Evolutionary conservation across 1,140 invertebrate genomes (phyloP), one percentile per base, ranked within the genome.

Genomic region (Stegodyphus mimosarum): DNA sequence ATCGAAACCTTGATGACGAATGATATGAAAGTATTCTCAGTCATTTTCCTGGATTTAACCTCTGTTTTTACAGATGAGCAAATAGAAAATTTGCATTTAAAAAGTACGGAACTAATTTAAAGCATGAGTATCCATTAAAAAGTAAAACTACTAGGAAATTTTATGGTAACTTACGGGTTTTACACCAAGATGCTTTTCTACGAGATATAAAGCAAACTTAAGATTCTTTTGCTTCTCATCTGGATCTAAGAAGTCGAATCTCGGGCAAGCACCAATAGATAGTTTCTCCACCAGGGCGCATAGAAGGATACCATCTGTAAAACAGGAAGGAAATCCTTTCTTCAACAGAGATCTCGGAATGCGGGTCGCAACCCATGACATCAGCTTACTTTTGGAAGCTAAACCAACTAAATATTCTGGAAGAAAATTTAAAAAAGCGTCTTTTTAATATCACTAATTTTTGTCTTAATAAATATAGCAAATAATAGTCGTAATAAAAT

Each of bases 221-320:
- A 90, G 89, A 86, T 91, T 91, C 75, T 89, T 89, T 15, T 89
- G 87, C 7, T 88, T 74, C 79, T 91, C 88, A 52, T 90, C 88
- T 3, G 88, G 88, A 76, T 90, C 89, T 2, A 91, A 88, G 6
- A 90, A 87, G 55, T 89, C 87, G 76, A 88, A 89, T 60, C 89
- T 87, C 0, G 90, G 90, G 87, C 90, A 91, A 15, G 88, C 79
- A 5, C 90, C 90, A 9, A 90, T 90, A 18, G 87, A 84, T 11
- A 91, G 67, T 0, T 87, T 87, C 78, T 91, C 90, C 11, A 91
- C 73, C 0, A 91, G 87, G 49, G 90, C 89, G 83, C 91, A 91
- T 6, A 91, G 86, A 2, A 88, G 88, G 17, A 90, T 89, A 0
- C 91, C 91, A 86, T 91, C 89, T 7, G 89, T 87, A 90, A 91